phyloP scores from a whole-genome alignment of 2,113 vertebrate species.

The Suncus etruscus region DNA sequence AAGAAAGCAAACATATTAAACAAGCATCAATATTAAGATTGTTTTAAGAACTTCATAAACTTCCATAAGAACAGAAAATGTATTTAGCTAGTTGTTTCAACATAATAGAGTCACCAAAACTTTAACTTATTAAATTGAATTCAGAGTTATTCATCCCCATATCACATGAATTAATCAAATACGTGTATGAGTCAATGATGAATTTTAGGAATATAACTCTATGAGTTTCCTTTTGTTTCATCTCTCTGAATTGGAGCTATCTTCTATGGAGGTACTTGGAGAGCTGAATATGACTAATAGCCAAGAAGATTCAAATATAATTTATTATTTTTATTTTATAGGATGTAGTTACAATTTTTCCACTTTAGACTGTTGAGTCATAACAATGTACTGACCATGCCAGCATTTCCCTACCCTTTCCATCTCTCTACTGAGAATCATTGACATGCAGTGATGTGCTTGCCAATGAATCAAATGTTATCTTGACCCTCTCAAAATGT shows the following conservation, averaged over 20 bases:
- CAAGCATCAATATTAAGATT: neutral
- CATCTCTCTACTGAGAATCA: neutral
- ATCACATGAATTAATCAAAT: neutral
- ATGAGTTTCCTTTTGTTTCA: neutral
- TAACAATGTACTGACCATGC: neutral
- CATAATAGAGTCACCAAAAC: neutral
- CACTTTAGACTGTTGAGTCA: too few relatives aligned
- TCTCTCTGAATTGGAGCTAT: neutral
- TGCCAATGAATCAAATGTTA: neutral
- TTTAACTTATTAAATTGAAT: neutral
- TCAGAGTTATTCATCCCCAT: neutral
- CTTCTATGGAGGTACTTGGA: neutral
- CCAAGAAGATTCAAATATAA: neutral
- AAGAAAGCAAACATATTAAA: neutral
- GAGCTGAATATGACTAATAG: neutral
- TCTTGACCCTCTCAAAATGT: neutral
- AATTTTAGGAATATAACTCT: neutral
- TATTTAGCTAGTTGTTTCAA: neutral
- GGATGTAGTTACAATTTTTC: too few relatives aligned
- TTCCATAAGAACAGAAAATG: neutral
- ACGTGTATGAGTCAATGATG: neutral
- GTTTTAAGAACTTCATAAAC: too few relatives aligned
- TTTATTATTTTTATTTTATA: neutral
- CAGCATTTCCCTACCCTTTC: neutral
- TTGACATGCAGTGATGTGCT: neutral